Percentiles rank a stretch among this genome's conserved stretches.
phyloP scores from a whole-genome alignment of 1,140 invertebrate genomes.

The Calliopsis andreniformis region DNA sequence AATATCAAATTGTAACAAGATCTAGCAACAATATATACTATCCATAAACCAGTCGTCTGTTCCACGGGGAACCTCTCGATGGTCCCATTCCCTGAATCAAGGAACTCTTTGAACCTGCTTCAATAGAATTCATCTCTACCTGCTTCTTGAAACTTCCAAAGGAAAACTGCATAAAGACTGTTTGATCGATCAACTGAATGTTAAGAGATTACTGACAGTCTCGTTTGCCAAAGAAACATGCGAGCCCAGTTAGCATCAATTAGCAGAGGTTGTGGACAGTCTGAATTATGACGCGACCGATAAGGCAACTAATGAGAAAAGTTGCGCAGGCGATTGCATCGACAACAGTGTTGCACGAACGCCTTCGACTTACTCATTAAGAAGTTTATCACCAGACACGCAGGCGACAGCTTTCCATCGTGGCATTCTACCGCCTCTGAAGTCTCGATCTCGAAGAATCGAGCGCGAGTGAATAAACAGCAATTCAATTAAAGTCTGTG shows the following conservation, averaged over 20 bases:
- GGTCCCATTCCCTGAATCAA: too few species aligned
- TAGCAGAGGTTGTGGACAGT: not conserved
- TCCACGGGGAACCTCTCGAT: too few species aligned
- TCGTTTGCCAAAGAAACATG: not conserved
- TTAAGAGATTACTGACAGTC: not conserved
- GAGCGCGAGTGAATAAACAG: too few species aligned
- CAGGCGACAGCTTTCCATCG: not conserved
- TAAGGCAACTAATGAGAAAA: slow-evolving; percentile 25
- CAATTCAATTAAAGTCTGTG: too few species aligned
- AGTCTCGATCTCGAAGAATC: not conserved
- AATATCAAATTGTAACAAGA: too few species aligned
- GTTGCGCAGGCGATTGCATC: slow-evolving; percentile 9
- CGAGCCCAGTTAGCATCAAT: not conserved
- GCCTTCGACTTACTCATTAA: not conserved
- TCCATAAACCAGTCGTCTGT: too few species aligned
- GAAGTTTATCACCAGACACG: not conserved
- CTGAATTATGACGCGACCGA: slow-evolving; percentile 12
- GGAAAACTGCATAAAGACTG: too few species aligned
- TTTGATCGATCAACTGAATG: too few species aligned
- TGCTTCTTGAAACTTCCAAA: too few species aligned
- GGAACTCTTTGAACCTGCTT: too few species aligned
- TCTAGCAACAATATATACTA: too few species aligned
- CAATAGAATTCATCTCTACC: too few species aligned
- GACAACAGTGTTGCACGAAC: not conserved
- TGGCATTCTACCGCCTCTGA: not conserved